Base-by-base conservation (phyloP, 2,888 invertebrate species). In the Isotomurus palustris region DNA sequence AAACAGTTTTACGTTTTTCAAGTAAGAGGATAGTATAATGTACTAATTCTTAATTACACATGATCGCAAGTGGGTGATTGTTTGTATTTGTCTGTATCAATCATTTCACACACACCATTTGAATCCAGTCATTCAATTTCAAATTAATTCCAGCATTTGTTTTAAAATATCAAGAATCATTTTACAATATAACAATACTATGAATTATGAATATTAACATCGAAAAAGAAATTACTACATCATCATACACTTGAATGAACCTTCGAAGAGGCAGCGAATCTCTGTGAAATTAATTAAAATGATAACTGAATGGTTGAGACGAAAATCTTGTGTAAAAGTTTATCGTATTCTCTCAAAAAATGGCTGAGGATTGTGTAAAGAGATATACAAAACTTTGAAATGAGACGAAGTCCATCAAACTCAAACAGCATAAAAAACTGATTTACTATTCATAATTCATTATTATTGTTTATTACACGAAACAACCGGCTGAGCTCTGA, bases 311-410 rank as follows among this genome's bases (percentile, higher is more conserved):
- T 58, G 58, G 43, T 49, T 53, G 28, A 32, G 45, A 54, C 32
- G 17, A 50, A 14, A 38, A n/a, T n/a, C n/a, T n/a, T n/a, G n/a
- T n/a, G n/a, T n/a, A n/a, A n/a, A n/a, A n/a, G n/a, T n/a, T n/a
- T n/a, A n/a, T n/a, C n/a, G n/a, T n/a, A n/a, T n/a, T n/a, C n/a
- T n/a, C n/a, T n/a, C n/a, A n/a, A 47, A 25, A 25, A 45, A 50
- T 35, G 47, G 60, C 56, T 58, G 58, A 59, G 62, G 58, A 62
- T 62, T 62, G 49, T 59, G 56, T 56, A 58, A 29, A 59, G 56
- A 62, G 58, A 58, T 58, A 44, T 27, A 49, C 44, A n/a, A n/a
- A n/a, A n/a, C n/a, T n/a, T n/a, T n/a, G n/a, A n/a, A n/a, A n/a
- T n/a, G n/a, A n/a, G n/a, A n/a, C n/a, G n/a, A n/a, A n/a, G n/a